Evolutionary conservation across 64 coral and sea anemone species (phyloP).

Genomic region (Anthopleura sola): DNA sequence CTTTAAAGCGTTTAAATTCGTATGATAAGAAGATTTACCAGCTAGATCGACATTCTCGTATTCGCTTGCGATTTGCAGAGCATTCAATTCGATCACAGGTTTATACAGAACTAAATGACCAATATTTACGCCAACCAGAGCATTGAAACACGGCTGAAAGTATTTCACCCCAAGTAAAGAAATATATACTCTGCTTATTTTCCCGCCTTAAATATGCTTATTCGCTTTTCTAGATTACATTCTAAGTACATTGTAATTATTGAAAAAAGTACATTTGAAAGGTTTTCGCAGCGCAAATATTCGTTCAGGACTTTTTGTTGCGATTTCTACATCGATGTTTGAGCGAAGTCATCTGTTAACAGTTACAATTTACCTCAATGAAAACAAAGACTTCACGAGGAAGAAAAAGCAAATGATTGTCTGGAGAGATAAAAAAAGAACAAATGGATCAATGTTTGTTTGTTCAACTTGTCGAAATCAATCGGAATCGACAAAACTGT

Average conservation of each 20-base stretch:
- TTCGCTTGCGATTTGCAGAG: too few relatives aligned
- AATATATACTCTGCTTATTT: background rate
- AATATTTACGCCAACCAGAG: background rate
- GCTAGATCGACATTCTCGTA: too few relatives aligned
- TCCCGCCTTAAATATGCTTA: background rate
- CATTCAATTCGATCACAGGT: background rate
- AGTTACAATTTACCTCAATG: background rate
- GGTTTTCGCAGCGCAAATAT: too few relatives aligned
- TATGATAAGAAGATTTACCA: background rate
- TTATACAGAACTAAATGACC: background rate
- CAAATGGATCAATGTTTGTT: slow-evolving; percentile 14
- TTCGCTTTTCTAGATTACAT: background rate
- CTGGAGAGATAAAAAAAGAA: background rate
- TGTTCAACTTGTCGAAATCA: slow-evolving; percentile 1
- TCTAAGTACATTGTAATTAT: background rate
- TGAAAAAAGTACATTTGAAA: background rate
- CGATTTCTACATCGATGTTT: background rate
- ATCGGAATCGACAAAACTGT: background rate
- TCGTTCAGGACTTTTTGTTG: background rate
- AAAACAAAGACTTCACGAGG: background rate
- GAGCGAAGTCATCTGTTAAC: background rate
- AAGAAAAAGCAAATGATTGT: background rate
- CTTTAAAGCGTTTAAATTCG: background rate
- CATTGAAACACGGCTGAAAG: background rate
- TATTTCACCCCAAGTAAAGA: background rate